Percentiles rank a stretch among this genome's conserved stretches.
Evolutionary conservation across 2,113 vertebrate species (phyloP).

Genomic region (Pheucticus melanocephalus): DNA sequence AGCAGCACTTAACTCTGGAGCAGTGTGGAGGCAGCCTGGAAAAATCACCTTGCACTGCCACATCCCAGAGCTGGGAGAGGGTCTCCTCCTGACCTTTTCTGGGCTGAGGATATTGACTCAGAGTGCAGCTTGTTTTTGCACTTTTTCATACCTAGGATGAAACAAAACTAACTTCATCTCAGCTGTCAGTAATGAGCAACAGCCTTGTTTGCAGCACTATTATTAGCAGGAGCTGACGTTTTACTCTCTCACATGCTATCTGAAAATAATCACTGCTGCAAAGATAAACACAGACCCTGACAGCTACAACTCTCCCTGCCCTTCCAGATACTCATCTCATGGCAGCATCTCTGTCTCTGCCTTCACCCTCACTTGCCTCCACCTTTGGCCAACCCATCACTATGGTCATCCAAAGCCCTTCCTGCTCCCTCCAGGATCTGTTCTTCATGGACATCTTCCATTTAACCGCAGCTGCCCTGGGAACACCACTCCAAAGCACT

Average conservation of each 20-base stretch:
- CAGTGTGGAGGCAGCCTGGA: background rate
- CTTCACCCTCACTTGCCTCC: background rate
- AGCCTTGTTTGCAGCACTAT: background rate
- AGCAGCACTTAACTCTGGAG: background rate
- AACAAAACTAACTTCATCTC: conserved; percentile 17
- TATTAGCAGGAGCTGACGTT: conserved; percentile 5
- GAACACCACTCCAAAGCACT: background rate
- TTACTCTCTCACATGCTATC: background rate
- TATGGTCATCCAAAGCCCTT: background rate
- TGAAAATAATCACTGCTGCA: conserved; percentile 47
- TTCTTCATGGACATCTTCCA: rapidly evolving
- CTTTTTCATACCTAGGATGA: background rate
- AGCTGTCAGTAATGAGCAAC: conserved; percentile 11
- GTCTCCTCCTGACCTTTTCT: background rate
- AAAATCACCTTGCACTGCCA: background rate
- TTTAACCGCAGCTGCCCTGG: background rate
- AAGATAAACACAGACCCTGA: conserved; percentile 34
- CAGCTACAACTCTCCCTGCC: background rate
- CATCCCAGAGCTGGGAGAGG: background rate
- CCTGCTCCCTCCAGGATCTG: background rate
- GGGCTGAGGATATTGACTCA: background rate
- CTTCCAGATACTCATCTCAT: background rate
- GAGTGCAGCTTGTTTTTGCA: background rate
- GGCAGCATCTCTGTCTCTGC: background rate
- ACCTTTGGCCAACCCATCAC: background rate